Evolutionary conservation across 2,888 invertebrate genomes (phyloP), one percentile per base, ranked within the genome.

Genomic region (Himalopsyche kuldschensis): DNA sequence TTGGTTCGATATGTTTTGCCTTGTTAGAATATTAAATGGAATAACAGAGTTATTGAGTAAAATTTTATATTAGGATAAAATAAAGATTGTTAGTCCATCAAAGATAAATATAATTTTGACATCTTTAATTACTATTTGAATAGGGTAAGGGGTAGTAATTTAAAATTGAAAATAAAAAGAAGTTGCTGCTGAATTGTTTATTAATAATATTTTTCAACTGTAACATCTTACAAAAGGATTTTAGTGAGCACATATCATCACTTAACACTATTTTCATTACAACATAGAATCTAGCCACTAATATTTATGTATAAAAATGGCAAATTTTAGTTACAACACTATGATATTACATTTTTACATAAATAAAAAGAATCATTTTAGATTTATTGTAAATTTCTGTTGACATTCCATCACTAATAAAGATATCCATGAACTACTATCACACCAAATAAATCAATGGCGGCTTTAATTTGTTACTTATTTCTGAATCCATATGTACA

Each of bases 161-260:
- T 41, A 0, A 41, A 5, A 41, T 15, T 41, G 4, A 41, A 15
- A 41, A 41, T 41, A 0, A 41, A n/a, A 41, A 15, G 41, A 1
- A 63, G 1, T 30, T 69, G 69, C 30, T 69, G 69, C 30, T 69
- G 69, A 69, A 27, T 69, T 69, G 80, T 80, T 47, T 80, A 80
- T 85, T 83, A 81, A 83, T 85, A 35, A 78, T 85, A 77, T 76
- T 83, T 83, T 83, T 83, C 83, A 83, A 85, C 79, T 81, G 48
- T 85, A 83, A 85, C 85, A 85, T 83, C 79, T 83, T 85, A 83
- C 83, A 85, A 83, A 85, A 85, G 69, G 80, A 76, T 75, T 83
- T 63, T 48, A 47, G 84, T 84, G 84, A 84, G 84, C 84, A 83
- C 84, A 83, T 83, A 69, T 69, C 69, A 69, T 75, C 55, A 78